Evolutionary conservation across 2,113 vertebrate species (phyloP).

Genomic region (Pollachius pollachius): DNA sequence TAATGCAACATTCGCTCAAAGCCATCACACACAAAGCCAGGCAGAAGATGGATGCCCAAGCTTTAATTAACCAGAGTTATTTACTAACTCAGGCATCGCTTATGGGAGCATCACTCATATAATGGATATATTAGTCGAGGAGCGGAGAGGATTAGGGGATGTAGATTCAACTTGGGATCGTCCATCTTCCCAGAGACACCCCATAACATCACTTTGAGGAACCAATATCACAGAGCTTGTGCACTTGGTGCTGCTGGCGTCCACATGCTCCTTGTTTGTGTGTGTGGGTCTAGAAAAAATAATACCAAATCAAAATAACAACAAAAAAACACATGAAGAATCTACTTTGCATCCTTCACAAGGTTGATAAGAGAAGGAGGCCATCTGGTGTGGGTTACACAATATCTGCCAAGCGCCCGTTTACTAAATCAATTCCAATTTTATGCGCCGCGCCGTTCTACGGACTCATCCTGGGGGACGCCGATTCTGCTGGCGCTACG

Average conservation of each 20-base stretch:
- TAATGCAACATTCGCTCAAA: slow-evolving; percentile 64
- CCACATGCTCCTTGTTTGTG: background rate
- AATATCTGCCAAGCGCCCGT: slow-evolving; percentile 25
- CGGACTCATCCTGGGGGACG: slow-evolving; percentile 16
- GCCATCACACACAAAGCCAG: slow-evolving; percentile 56
- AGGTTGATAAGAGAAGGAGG: slow-evolving; percentile 41
- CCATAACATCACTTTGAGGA: slow-evolving; percentile 44
- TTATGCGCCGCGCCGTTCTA: slow-evolving; percentile 11
- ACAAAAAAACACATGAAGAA: slow-evolving; percentile 2
- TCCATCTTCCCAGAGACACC: slow-evolving; percentile 43
- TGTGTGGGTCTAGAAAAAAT: background rate
- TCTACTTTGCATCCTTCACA: slow-evolving; percentile 32
- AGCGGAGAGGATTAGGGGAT: slow-evolving; percentile 63
- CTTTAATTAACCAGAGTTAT: slow-evolving; percentile 77
- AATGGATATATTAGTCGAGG: slow-evolving; percentile 75
- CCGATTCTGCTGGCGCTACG: slow-evolving; percentile 3
- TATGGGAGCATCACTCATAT: slow-evolving; percentile 71
- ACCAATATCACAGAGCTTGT: background rate
- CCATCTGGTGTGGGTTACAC: slow-evolving; percentile 57
- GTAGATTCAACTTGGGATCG: slow-evolving; percentile 64
- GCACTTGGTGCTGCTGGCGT: too few species aligned
- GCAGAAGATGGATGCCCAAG: slow-evolving; percentile 68
- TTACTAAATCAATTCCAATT: slow-evolving; percentile 26
- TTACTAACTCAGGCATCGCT: slow-evolving; percentile 65
- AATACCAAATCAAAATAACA: background rate